phyloP scores from a whole-genome alignment of 53 echinoderm and acorn worm genomes.

The Paracentrotus lividus region DNA sequence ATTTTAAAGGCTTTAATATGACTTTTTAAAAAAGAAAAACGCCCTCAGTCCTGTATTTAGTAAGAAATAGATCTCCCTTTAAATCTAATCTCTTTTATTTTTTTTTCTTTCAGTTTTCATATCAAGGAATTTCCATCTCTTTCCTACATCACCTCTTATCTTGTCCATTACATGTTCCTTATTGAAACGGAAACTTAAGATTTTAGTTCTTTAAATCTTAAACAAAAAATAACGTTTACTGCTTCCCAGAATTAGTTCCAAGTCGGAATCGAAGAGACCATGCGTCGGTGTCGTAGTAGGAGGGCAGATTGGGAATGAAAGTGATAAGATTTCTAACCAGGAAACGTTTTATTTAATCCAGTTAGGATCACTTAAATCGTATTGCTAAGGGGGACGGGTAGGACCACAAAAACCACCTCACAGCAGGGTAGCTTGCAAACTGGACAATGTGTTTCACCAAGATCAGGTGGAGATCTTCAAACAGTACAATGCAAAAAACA shows the following conservation, averaged over 20 bases:
- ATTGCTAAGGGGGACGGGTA: neutral
- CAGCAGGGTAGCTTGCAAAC: neutral
- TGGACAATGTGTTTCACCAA: neutral
- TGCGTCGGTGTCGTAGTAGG: neutral
- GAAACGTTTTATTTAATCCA: constrained; percentile 37
- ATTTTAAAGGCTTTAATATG: no score
- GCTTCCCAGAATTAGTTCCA: neutral
- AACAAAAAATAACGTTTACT: neutral
- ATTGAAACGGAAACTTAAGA: neutral
- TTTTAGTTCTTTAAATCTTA: neutral
- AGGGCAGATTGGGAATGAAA: neutral
- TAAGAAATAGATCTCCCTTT: no score
- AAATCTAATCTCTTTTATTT: no score
- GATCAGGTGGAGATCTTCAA: neutral
- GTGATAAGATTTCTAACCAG: constrained; percentile 47
- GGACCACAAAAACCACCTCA: constrained; percentile 19
- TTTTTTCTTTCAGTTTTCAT: no score
- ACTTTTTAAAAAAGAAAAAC: no score
- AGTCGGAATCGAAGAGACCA: neutral
- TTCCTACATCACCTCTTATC: neutral
- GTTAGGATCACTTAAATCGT: constrained; percentile 12
- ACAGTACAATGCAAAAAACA: neutral
- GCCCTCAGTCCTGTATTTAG: no score
- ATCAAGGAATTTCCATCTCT: neutral
- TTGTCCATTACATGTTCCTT: neutral